Evolutionary conservation across 2,888 invertebrate species (phyloP).

Genomic region (Tenthredo scrophulariae): DNA sequence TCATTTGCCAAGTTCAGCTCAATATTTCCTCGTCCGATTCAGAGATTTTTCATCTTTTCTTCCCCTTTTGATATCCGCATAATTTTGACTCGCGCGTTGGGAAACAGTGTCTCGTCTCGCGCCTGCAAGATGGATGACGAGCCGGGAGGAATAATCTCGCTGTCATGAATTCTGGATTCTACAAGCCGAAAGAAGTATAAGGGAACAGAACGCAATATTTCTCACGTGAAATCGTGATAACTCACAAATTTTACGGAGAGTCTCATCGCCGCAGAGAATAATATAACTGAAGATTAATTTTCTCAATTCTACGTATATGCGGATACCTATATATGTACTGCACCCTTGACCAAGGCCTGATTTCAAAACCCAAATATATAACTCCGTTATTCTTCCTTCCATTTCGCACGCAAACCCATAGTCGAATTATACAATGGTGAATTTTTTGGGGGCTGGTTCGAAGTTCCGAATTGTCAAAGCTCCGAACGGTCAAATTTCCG

Average conservation of each 20-base stretch:
- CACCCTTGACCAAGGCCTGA: conserved; percentile 11
- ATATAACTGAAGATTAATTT: conserved; percentile 45
- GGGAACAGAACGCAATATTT: conserved; percentile 51
- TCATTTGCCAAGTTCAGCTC: conserved; percentile 49
- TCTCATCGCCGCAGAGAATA: conserved; percentile 35
- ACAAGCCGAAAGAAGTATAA: conserved; percentile 54
- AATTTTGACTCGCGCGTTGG: conserved; percentile 54
- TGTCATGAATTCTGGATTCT: conserved; percentile 55
- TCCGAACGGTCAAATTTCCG: too few relatives aligned
- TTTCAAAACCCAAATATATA: background rate
- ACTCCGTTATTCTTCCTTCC: background rate
- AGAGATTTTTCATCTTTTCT: conserved; percentile 55
- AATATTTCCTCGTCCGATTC: conserved; percentile 52
- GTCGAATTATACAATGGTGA: background rate
- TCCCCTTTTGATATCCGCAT: conserved; percentile 55
- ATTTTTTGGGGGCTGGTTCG: too few relatives aligned
- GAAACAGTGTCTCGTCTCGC: conserved; percentile 52
- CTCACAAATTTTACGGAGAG: conserved; percentile 43
- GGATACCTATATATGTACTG: background rate
- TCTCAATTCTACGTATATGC: background rate
- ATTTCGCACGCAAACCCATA: conserved; percentile 30
- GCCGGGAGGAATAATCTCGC: conserved; percentile 54
- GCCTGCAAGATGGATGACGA: conserved; percentile 55
- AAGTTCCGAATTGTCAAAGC: too few relatives aligned
- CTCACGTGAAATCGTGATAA: conserved; percentile 54